phyloP scores from a whole-genome alignment of 2,113 vertebrate genomes.

The Dissostichus mawsoni region DNA sequence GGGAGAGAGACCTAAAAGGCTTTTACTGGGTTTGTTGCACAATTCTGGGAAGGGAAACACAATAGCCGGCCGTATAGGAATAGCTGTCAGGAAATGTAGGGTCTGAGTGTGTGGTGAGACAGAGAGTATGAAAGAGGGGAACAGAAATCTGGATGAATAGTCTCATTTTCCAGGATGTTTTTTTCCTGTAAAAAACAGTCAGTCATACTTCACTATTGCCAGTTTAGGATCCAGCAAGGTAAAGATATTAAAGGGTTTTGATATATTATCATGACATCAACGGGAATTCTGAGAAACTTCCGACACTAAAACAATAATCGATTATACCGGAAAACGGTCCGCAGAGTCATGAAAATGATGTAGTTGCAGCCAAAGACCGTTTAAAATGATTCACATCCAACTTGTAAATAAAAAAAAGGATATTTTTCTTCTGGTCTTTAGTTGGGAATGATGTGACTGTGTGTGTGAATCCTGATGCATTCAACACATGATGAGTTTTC shows the following conservation, averaged over 20 bases:
- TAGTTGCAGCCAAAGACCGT: not conserved
- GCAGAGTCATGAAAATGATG: not conserved
- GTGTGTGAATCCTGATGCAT: no score
- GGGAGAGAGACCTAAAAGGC: slow-evolving; percentile 13
- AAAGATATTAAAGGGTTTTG: no score
- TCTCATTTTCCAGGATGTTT: slow-evolving; percentile 7
- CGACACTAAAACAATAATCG: not conserved
- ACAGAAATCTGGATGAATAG: not conserved
- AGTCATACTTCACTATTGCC: not conserved
- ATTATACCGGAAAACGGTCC: not conserved
- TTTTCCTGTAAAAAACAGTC: not conserved
- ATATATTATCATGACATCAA: not conserved
- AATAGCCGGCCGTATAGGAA: slow-evolving; percentile 24
- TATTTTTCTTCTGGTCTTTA: not conserved
- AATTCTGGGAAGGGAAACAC: slow-evolving; percentile 64
- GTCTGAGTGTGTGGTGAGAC: not conserved
- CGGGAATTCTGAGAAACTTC: not conserved
- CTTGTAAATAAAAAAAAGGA: not conserved
- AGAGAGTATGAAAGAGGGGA: not conserved
- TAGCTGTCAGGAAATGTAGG: slow-evolving; percentile 49
- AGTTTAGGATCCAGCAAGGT: not conserved
- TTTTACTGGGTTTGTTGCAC: slow-evolving; percentile 52
- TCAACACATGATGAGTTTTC: not conserved
- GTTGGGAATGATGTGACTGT: not conserved
- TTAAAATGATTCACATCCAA: not conserved